Percentiles rank a stretch among this genome's conserved stretches.
These are phyloP conservation scores for Anoplophora glabripennis DNA, from an alignment of 1,140 invertebrate species.

Conservation along the genomic window DNA sequence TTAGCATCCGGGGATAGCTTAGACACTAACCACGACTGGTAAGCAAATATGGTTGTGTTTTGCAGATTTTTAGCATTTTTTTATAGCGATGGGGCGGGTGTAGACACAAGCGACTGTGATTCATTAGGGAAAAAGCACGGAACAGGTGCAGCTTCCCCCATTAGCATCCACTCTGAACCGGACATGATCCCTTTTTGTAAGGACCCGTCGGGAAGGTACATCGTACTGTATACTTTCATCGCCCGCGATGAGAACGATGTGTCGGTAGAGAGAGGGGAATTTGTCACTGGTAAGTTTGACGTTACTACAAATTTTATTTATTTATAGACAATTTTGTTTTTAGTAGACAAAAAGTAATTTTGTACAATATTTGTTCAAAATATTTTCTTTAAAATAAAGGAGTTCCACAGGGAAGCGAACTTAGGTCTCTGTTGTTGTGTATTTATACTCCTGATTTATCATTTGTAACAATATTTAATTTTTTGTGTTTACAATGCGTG, in stretches of 20 bases:
- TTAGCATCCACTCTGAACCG: slow-evolving; percentile 61
- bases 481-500: too few relatives aligned
- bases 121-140: slow-evolving; percentile 54
- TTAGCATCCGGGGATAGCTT: slow-evolving; percentile 38
- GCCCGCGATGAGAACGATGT: slow-evolving; percentile 93
- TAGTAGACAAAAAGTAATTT: too few relatives aligned
- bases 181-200: slow-evolving; percentile 86
- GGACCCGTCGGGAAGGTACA: slow-evolving; percentile 84
- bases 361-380: too few relatives aligned
- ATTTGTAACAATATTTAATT: too few relatives aligned
- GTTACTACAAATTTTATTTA: too few relatives aligned
- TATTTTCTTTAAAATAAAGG: too few relatives aligned
- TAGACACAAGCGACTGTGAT: slow-evolving; percentile 48
- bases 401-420: too few relatives aligned
- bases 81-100: slow-evolving; percentile 42
- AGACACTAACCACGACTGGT: slow-evolving; percentile 44
- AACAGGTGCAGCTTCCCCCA: slow-evolving; percentile 58
- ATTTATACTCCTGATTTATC: too few relatives aligned
- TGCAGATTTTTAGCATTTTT: not conserved
- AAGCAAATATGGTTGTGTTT: slow-evolving; percentile 15
- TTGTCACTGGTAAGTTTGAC: slow-evolving; percentile 66
- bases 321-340: too few relatives aligned
- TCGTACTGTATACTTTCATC: slow-evolving; percentile 90
- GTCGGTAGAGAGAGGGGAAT: slow-evolving; percentile 88
- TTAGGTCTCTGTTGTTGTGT: too few relatives aligned